These are phyloP conservation scores for Cyclophora albipunctata DNA, from an alignment of 2,888 invertebrate genomes.

Conservation along the genomic window DNA sequence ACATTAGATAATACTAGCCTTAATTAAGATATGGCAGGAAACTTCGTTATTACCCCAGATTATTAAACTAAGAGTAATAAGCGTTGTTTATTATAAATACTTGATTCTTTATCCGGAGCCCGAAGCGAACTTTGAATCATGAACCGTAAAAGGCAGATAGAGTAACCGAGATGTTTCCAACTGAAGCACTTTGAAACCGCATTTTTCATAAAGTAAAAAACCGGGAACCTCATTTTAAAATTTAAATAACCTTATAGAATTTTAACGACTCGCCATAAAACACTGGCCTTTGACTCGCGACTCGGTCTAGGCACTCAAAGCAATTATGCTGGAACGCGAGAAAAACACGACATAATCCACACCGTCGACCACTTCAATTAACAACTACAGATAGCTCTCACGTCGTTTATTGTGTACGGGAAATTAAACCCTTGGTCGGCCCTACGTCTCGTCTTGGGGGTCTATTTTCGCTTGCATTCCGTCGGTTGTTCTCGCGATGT, in stretches of 20 bases:
- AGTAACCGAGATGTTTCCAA: slow-evolving; percentile 24
- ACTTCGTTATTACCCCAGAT: too few species aligned
- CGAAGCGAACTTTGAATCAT: background rate
- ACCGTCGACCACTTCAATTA: slow-evolving; percentile 42
- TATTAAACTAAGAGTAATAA: too few species aligned
- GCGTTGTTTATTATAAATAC: slow-evolving; percentile 4
- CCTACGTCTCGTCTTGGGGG: slow-evolving; percentile 29
- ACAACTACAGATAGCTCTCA: slow-evolving; percentile 29
- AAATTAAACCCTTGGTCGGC: slow-evolving; percentile 47
- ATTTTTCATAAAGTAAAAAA: slow-evolving; percentile 30
- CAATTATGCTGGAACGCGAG: slow-evolving; percentile 39
- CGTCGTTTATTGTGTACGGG: slow-evolving; percentile 38
- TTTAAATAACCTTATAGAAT: slow-evolving; percentile 41
- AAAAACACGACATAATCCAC: slow-evolving; percentile 49
- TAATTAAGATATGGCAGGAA: too few species aligned
- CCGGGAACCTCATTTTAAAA: slow-evolving; percentile 28
- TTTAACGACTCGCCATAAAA: slow-evolving; percentile 43
- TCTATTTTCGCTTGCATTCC: slow-evolving; percentile 38
- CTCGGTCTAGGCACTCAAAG: slow-evolving; percentile 34
- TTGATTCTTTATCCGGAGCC: slow-evolving; percentile 4
- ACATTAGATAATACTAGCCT: too few species aligned
- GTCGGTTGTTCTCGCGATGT: slow-evolving; percentile 25
- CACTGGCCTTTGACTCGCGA: slow-evolving; percentile 34
- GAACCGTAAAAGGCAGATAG: slow-evolving; percentile 23
- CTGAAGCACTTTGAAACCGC: slow-evolving; percentile 23